Percentiles rank a stretch among this genome's conserved stretches.
Evolutionary conservation across 2,888 invertebrate species (phyloP).

Genomic region (Agriopis marginaria): DNA sequence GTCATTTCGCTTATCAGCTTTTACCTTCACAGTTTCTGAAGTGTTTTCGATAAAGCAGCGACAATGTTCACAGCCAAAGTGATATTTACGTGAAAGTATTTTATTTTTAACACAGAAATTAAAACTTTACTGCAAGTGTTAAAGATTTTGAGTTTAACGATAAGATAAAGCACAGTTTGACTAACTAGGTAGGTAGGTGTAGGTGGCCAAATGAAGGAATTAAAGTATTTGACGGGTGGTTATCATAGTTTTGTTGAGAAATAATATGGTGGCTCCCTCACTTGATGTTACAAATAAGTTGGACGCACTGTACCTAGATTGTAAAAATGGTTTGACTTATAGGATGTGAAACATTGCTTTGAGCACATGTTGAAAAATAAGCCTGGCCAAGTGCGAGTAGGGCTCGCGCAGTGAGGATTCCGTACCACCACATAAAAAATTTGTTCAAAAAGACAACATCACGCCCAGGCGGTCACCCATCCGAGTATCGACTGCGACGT

Average conservation of each 20-base stretch:
- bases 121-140: constrained; percentile 43
- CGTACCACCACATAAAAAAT: no score
- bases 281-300: neutral
- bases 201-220: neutral
- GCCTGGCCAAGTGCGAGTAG: no score
- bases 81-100: constrained; percentile 58
- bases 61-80: constrained; percentile 74
- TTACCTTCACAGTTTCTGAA: constrained; percentile 27
- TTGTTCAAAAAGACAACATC: no score
- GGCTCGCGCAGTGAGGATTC: no score
- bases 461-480: no score
- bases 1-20: constrained; percentile 16
- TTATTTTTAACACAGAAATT: constrained; percentile 52
- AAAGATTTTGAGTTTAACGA: constrained; percentile 40
- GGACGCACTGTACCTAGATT: neutral
- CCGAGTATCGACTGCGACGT: no score
- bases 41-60: constrained; percentile 62
- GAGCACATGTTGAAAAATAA: constrained; percentile 10
- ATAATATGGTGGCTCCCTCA: neutral
- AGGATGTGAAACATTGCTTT: constrained; percentile 21
- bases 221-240: neutral
- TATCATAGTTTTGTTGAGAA: neutral
- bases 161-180: constrained; percentile 36
- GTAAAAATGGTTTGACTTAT: constrained; percentile 29
- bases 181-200: neutral